Conservation (phyloP, 64 coral and sea anemone genomes). For the Acropora tenuis region DNA sequence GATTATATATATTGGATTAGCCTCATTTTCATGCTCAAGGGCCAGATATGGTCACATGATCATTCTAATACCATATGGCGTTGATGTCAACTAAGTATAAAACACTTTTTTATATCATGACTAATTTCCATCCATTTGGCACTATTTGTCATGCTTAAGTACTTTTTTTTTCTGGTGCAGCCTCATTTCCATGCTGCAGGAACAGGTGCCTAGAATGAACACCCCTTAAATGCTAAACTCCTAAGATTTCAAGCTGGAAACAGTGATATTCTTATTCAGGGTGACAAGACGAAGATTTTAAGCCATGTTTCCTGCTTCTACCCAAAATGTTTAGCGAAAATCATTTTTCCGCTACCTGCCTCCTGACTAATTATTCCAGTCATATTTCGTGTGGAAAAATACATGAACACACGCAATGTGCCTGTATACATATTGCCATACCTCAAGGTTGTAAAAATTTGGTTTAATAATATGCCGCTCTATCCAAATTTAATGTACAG, state of each 20-base stretch:
- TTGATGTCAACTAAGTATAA: background rate
- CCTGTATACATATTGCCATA: no score
- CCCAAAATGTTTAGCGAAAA: slow-evolving; percentile 45
- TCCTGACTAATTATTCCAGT: background rate
- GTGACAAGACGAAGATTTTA: slow-evolving; percentile 46
- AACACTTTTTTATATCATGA: background rate
- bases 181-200: background rate
- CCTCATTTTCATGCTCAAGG: background rate
- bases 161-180: background rate
- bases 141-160: background rate
- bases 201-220: background rate
- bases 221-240: slow-evolving; percentile 20
- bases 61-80: background rate
- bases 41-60: background rate
- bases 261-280: slow-evolving; percentile 59
- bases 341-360: slow-evolving; percentile 32
- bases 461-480: no score
- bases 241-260: slow-evolving; percentile 66
- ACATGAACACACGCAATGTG: no score
- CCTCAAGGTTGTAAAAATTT: no score
- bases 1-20: background rate
- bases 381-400: no score
- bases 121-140: background rate
- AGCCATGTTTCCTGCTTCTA: slow-evolving; percentile 56
- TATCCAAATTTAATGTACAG: no score